Conservation (phyloP, 2,888 invertebrate genomes). For the Spisula subtruncata region DNA sequence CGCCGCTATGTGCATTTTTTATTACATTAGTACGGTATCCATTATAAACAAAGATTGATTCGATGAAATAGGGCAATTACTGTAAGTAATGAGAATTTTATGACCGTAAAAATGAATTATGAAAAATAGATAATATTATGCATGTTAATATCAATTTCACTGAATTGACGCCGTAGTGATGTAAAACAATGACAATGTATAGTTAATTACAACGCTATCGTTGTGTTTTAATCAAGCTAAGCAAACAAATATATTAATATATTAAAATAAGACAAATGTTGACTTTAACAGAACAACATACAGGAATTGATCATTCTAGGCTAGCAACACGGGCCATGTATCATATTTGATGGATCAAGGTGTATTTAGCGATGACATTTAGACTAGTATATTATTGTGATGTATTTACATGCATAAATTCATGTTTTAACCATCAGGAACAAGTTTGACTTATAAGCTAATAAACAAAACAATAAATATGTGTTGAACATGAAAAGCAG, state of each 20-base stretch:
- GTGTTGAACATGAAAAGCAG: not conserved
- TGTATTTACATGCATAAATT: conserved; percentile 32
- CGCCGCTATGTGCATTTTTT: conserved; percentile 28
- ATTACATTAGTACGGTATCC: conserved; percentile 31
- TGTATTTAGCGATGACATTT: conserved; percentile 30
- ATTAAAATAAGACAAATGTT: not conserved
- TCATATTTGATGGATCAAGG: conserved; percentile 33
- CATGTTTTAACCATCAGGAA: conserved; percentile 24
- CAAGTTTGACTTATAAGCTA: not conserved
- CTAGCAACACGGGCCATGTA: not conserved
- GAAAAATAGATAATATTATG: conserved; percentile 33
- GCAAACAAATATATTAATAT: not conserved
- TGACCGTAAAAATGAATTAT: conserved; percentile 46
- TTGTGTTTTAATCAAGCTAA: not conserved
- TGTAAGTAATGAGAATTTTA: conserved; percentile 40
- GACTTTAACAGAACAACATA: conserved; percentile 6
- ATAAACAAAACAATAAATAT: conserved; percentile 28
- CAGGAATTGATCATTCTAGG: not conserved
- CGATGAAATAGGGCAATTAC: not conserved
- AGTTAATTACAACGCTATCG: not conserved
- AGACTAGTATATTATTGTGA: conserved; percentile 33
- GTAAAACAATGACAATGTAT: not conserved
- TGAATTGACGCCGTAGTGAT: not conserved
- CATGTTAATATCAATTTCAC: conserved; percentile 36
- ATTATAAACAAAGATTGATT: conserved; percentile 42